These are phyloP conservation scores for Cydia splendana DNA, from an alignment of 1,140 invertebrate species.

Conservation along the genomic window DNA sequence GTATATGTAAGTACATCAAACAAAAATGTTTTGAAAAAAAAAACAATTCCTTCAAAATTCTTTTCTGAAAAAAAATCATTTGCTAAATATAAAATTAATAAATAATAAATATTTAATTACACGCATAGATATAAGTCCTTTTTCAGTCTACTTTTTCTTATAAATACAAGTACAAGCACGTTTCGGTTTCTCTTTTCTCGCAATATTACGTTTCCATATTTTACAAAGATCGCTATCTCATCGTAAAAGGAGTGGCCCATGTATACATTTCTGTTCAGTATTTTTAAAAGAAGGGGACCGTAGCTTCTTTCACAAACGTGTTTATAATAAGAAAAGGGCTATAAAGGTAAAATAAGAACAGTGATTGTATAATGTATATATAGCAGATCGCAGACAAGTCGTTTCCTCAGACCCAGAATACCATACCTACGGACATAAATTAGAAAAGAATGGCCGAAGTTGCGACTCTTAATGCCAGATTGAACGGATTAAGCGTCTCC, in stretches of 20 bases:
- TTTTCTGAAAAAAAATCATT: too few species aligned
- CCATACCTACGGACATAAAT: slow-evolving; percentile 57
- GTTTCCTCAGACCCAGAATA: slow-evolving; percentile 33
- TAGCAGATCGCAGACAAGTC: not conserved
- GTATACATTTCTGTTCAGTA: not conserved
- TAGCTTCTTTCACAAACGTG: slow-evolving; percentile 18
- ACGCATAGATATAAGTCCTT: too few species aligned
- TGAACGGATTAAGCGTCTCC: slow-evolving; percentile 64
- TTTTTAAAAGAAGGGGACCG: not conserved
- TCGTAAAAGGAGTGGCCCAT: not conserved
- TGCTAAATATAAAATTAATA: too few species aligned
- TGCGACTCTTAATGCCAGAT: slow-evolving; percentile 66
- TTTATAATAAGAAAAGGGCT: slow-evolving; percentile 24
- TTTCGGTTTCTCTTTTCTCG: slow-evolving; percentile 1
- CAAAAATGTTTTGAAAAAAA: not conserved
- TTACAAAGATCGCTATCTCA: slow-evolving; percentile 12
- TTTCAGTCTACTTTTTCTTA: too few species aligned
- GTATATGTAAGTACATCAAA: not conserved
- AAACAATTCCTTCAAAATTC: too few species aligned
- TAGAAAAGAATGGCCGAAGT: slow-evolving; percentile 65
- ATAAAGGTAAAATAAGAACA: slow-evolving; percentile 31
- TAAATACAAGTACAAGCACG: not conserved
- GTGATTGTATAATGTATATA: not conserved
- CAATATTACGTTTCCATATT: slow-evolving; percentile 15
- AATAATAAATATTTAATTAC: too few species aligned